Base-by-base conservation (phyloP, 35 echinoderm and acorn worm species). In the Patiria miniata region DNA sequence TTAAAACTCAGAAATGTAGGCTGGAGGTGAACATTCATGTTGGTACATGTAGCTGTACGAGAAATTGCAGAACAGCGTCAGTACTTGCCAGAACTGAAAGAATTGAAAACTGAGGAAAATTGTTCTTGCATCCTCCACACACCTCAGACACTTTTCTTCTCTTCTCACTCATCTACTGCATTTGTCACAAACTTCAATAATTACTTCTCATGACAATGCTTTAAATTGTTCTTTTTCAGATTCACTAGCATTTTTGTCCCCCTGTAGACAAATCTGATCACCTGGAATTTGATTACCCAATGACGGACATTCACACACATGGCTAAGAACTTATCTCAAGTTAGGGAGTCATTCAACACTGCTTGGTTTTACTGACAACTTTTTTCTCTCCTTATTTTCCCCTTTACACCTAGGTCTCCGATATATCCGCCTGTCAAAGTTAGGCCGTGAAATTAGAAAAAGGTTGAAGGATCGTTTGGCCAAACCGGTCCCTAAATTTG, bases 381-480 rank as follows among this genome's bases (percentile, higher is more conserved):
- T 47, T 47, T 47, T 47, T 47, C 12, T 12, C 42, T 47, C 12
- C 42, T 47, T 47, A 4, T 47, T 47, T 47, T 47, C 42, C 12
- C 4, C 4, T 4, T 47, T 47, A 47, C 42, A 47, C 4, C 42
- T 2, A 14, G 7, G 65, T 73, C 26, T 73, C 14, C 19, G 29
- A 23, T 73, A 10, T 10, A 73, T 73, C 65, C 65, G 23, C 9
- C 65, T 73, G 65, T 73, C 34, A 30, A 30, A 34, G 65, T 73
- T 26, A 34, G 34, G 26, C 65, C 65, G 29, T 73, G 65, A 73
- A 73, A 73, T 73, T 73, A 73, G n/a, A n/a, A 34, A 73, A 73
- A 73, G 65, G 65, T 73, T 73, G 65, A 73, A 73, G 29, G 65
- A 73, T 73, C 65, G 65, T 18, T 73, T 34, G 3, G 23, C 65